Evolutionary conservation across 2,113 vertebrate genomes (phyloP), one percentile per base, ranked within the genome.

Genomic region (Camelus bactrianus): DNA sequence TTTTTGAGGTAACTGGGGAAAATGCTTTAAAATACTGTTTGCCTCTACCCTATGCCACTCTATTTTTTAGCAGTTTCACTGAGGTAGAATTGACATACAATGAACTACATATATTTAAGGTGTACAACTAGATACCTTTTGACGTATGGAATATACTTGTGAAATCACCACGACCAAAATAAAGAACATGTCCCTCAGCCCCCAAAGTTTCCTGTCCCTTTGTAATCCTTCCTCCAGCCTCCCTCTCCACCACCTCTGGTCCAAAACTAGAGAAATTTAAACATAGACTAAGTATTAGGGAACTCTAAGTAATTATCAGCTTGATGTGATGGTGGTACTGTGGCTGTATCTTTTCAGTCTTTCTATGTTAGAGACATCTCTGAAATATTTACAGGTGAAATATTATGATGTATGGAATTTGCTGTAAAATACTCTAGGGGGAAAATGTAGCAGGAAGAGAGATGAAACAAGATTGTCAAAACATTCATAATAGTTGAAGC

Each of bases 111-210:
- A 62, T 30, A 58, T 32, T 91, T 95, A 80, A 95, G 69, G 30
- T 90, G 13, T 50, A 70, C 7, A 81, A 42, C 87, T 56, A 80
- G 72, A 24, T 84, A 84, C 10, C 3, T 95, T 73, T 70, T 93
- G 70, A 87, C 69, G 83, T 52, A 46, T 56, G 24, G 9, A 30
- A 72, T 64, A 52, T 77, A 79, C 38, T 89, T 89, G 9, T 72
- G n/a, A 94, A 92, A 92, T 72, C n/a, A 67, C 15, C 12, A 46
- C 77, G 65, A 70, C 77, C 79, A 94, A 95, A 95, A 91, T 64
- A 91, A 73, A n/a, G 38, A 88, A 89, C 58, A 75, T 9, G 38
- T 65, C 22, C 19, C 67, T 86, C 52, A 75, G 11, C 19, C 30
- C 50, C 24, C 9, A n/a, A 80, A 56, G 35, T 73, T 86, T 70